These are phyloP conservation scores for Spinus pinus DNA, from an alignment of 2,797 vertebrate species.

Conservation along the genomic window DNA sequence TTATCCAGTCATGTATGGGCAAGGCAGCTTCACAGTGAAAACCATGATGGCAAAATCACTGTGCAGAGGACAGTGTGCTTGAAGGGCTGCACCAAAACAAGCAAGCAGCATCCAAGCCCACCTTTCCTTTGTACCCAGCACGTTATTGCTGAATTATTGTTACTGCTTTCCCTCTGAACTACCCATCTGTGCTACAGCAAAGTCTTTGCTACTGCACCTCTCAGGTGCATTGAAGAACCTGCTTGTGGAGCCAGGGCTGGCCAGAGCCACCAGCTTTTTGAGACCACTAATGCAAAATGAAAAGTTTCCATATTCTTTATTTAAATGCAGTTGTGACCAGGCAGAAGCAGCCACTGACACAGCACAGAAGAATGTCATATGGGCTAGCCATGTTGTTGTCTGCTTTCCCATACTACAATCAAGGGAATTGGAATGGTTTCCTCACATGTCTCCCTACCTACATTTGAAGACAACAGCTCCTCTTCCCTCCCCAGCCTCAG, in stretches of 20 bases:
- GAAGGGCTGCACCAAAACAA: background rate
- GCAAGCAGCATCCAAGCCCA: background rate
- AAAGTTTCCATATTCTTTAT: background rate
- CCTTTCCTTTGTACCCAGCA: background rate
- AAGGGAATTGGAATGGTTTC: background rate
- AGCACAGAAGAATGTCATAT: background rate
- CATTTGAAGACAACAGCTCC: background rate
- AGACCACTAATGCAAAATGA: background rate
- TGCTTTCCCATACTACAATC: background rate
- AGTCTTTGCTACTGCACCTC: background rate
- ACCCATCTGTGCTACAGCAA: background rate
- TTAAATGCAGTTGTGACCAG: background rate
- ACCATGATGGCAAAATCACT: background rate
- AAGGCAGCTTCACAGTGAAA: background rate
- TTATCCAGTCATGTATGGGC: background rate
- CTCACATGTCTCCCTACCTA: background rate
- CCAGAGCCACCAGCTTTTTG: background rate
- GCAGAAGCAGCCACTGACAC: background rate
- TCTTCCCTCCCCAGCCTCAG: background rate
- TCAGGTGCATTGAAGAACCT: background rate
- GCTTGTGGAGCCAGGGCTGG: background rate
- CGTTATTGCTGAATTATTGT: background rate
- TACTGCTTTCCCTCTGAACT: background rate
- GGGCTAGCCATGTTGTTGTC: no score
- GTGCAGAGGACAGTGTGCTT: background rate